Percentiles rank a stretch among this genome's conserved stretches.
These are phyloP conservation scores for Ceratosolen fusciceps DNA, from an alignment of 1,140 invertebrate species.

Conservation along the genomic window DNA sequence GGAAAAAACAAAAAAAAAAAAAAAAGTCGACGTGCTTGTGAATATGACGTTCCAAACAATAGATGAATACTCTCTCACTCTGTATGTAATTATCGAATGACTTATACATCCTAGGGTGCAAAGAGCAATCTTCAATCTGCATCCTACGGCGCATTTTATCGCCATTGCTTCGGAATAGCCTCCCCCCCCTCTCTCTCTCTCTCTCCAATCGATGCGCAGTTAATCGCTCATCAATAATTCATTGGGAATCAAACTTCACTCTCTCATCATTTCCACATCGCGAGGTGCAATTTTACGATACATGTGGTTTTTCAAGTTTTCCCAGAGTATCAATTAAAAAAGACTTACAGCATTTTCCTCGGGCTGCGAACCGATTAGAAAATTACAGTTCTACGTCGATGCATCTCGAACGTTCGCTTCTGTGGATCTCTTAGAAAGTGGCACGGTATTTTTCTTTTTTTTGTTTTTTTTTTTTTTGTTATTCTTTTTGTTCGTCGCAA, in stretches of 20 bases:
- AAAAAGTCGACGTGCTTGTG: too few relatives aligned
- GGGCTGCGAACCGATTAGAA: background rate
- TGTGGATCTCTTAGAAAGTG: background rate
- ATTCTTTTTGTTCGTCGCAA: too few relatives aligned
- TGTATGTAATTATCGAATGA: slow-evolving; percentile 21
- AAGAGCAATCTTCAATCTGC: slow-evolving; percentile 48
- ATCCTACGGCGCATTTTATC: slow-evolving; percentile 30
- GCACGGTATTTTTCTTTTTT: too few relatives aligned
- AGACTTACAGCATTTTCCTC: background rate
- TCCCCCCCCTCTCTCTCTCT: too few relatives aligned
- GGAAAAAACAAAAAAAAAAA: too few relatives aligned
- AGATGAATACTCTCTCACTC: background rate
- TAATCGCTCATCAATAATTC: slow-evolving; percentile 41
- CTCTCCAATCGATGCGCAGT: slow-evolving; percentile 24
- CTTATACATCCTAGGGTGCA: slow-evolving; percentile 6
- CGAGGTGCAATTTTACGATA: background rate
- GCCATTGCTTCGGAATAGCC: background rate
- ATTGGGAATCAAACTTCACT: slow-evolving; percentile 29
- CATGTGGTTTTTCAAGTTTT: slow-evolving; percentile 9
- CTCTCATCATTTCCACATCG: background rate
- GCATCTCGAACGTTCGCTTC: background rate
- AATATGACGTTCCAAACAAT: background rate
- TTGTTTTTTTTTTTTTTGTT: too few relatives aligned
- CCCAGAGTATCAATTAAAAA: background rate
- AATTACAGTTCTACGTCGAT: background rate